Percentiles rank a stretch among this genome's conserved stretches.
Evolutionary conservation across 2,797 vertebrate genomes (phyloP).

Genomic region (Halcyon leucocephala): DNA sequence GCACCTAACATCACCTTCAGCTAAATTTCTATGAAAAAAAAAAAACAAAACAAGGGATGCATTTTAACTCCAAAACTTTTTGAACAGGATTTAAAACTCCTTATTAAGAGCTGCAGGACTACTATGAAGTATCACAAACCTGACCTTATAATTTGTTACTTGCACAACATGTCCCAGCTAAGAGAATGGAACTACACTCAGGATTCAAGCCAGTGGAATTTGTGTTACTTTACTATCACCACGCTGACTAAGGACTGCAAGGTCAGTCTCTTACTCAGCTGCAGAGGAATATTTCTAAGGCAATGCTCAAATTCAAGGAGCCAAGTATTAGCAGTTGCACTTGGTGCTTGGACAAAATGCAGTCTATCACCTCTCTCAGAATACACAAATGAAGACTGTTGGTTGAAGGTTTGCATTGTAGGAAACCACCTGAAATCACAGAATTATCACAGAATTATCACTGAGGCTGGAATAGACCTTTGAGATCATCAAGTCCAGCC

Average conservation of each 20-base stretch:
- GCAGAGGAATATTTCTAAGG: not conserved
- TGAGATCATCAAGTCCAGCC: too few species aligned
- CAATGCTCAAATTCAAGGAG: not conserved
- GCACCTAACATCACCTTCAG: not conserved
- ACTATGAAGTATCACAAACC: not conserved
- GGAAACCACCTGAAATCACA: not conserved
- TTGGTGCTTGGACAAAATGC: not conserved
- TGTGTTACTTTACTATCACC: not conserved
- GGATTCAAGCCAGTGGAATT: not conserved
- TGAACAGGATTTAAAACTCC: not conserved
- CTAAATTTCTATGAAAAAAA: not conserved
- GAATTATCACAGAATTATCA: too few species aligned
- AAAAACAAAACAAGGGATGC: not conserved
- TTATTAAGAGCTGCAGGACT: not conserved
- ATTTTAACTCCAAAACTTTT: not conserved
- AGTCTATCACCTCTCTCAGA: not conserved
- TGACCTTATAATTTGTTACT: not conserved
- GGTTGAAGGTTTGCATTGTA: not conserved
- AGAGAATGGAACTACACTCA: not conserved
- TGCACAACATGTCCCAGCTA: not conserved
- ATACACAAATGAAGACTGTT: not conserved
- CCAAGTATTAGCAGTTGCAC: not conserved
- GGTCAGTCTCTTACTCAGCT: not conserved
- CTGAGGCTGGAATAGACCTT: too few species aligned
- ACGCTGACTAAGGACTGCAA: not conserved